These are phyloP conservation scores for Rhynchophorus ferrugineus DNA, from an alignment of 1,140 invertebrate species.

Conservation along the genomic window DNA sequence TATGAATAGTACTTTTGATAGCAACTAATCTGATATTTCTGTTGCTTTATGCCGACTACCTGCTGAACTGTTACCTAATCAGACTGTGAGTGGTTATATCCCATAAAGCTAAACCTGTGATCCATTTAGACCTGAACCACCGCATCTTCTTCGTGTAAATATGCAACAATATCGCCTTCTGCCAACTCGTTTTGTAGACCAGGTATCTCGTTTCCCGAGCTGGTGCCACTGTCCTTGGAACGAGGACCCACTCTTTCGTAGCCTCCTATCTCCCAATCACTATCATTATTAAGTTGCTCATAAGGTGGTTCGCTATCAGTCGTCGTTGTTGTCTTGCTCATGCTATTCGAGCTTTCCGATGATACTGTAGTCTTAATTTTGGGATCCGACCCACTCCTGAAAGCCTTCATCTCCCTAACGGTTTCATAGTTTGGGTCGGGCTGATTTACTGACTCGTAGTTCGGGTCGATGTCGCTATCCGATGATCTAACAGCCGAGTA, in stretches of 20 bases:
- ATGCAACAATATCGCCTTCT: constrained; percentile 10
- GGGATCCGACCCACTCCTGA: constrained; percentile 44
- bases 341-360: constrained; percentile 32
- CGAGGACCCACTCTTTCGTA: constrained; percentile 26
- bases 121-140: constrained; percentile 33
- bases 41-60: no score
- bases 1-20: no score
- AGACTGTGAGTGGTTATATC: not conserved
- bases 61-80: not conserved
- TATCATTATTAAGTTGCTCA: constrained; percentile 41
- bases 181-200: constrained; percentile 9
- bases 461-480: constrained; percentile 55
- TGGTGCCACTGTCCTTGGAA: constrained; percentile 5
- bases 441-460: constrained; percentile 45
- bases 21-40: no score
- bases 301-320: constrained; percentile 44
- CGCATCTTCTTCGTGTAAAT: constrained; percentile 29
- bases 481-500: constrained; percentile 52
- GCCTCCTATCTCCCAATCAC: constrained; percentile 30
- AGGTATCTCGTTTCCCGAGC: constrained; percentile 15
- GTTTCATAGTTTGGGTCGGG: constrained; percentile 45
- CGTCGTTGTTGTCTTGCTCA: constrained; percentile 23
- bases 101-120: not conserved
- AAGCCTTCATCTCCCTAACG: constrained; percentile 50
- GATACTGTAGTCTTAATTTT: constrained; percentile 37